These are phyloP conservation scores for Pseudopodoces humilis DNA, from an alignment of 2,113 vertebrate species.

Conservation along the genomic window DNA sequence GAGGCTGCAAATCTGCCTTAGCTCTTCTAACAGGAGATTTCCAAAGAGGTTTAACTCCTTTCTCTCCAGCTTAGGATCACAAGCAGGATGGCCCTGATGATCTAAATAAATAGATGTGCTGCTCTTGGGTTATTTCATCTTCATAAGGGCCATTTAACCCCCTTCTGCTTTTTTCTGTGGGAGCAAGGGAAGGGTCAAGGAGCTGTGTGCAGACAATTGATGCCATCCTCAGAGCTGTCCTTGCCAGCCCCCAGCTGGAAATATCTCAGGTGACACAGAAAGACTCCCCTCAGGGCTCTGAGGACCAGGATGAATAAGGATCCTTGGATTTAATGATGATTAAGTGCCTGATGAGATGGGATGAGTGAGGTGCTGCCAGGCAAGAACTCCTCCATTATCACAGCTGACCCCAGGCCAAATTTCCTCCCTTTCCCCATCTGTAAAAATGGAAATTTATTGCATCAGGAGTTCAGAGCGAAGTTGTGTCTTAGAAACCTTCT, in stretches of 20 bases:
- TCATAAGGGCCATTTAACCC: neutral
- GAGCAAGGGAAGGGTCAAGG: constrained; percentile 4
- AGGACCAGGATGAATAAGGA: neutral
- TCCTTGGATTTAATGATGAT: constrained; percentile 45
- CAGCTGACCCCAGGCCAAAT: neutral
- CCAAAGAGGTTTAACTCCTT: neutral
- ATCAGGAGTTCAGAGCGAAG: neutral
- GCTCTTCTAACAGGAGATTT: neutral
- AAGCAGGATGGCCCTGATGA: neutral
- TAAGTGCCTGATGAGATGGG: neutral
- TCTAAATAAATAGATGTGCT: neutral
- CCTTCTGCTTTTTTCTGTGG: neutral
- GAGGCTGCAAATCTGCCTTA: neutral
- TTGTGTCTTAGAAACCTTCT: neutral
- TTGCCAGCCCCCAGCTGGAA: constrained; percentile 13
- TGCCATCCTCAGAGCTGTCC: neutral
- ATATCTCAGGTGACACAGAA: neutral
- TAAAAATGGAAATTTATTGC: neutral
- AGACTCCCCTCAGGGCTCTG: neutral
- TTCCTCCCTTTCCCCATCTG: neutral
- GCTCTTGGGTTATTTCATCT: neutral
- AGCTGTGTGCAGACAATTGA: neutral
- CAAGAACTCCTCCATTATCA: constrained; percentile 37
- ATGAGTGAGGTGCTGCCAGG: constrained; percentile 40
- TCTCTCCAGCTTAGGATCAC: neutral